Percentiles rank a stretch among this genome's conserved stretches.
phyloP scores from a whole-genome alignment of 2,888 invertebrate genomes.

The Sesamia inferens region DNA sequence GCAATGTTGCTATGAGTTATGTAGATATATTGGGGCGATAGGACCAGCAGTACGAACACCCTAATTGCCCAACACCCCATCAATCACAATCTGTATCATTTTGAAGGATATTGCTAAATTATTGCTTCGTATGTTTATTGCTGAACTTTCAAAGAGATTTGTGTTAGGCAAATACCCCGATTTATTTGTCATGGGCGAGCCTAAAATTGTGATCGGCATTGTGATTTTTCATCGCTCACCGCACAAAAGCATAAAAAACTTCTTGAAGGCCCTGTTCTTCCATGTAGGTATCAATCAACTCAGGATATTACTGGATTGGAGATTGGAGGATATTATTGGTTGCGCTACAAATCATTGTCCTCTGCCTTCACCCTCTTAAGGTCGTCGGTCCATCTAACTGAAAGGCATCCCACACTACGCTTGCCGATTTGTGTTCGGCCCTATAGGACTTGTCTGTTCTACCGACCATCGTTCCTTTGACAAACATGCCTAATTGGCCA shows the following conservation, averaged over 20 bases:
- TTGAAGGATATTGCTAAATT: background rate
- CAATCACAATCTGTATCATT: background rate
- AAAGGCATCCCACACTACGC: background rate
- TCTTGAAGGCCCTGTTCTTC: background rate
- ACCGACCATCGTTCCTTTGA: background rate
- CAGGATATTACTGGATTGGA: background rate
- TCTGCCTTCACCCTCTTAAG: background rate
- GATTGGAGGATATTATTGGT: too few species aligned
- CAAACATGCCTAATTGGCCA: background rate
- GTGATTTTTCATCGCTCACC: background rate
- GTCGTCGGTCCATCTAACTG: background rate
- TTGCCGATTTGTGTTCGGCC: background rate
- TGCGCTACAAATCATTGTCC: background rate
- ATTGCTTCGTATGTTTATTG: background rate
- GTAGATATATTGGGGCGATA: constrained; percentile 25
- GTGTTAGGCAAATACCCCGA: background rate
- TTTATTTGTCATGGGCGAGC: background rate
- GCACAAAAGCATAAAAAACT: background rate
- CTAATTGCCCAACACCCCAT: background rate
- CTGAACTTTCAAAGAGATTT: too few species aligned
- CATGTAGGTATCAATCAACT: background rate
- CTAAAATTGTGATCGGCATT: background rate
- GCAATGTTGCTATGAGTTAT: constrained; percentile 23
- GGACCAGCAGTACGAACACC: background rate
- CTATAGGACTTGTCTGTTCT: background rate